Evolutionary conservation across 2,888 invertebrate species (phyloP), one percentile per base, ranked within the genome.

Genomic region (Philonicus albiceps): DNA sequence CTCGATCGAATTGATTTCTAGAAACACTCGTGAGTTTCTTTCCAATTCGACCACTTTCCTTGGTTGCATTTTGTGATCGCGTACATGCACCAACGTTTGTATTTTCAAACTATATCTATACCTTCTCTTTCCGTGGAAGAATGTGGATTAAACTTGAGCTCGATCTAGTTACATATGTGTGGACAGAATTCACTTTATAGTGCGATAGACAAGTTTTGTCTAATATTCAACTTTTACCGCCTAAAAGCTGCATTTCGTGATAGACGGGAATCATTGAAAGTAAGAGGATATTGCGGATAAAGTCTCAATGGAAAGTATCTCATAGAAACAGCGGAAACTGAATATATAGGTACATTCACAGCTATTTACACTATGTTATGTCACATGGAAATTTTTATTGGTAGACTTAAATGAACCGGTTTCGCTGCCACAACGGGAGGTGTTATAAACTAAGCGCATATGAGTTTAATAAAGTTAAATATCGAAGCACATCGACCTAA

Each of bases 21-120:
- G 43, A 80, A 34, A 80, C 11, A 80, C 27, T 27, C 80, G 27
- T 22, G 49, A 80, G 31, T 80, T 80, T 80, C 80, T 80, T 80
- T 80, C 80, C 30, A 80, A 80, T 80, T 27, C 49, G 30, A 49
- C 80, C 27, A 80, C 49, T 80, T 80, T 80, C 76, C 80, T 80
- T 80, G 49, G 53, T 31, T 49, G 53, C 49, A 80, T n/a, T 80
- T 80, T 43, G n/a, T 27, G 80, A 49, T 49, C 27, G 31, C 16
- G 31, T 80, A 49, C 22, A 7, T 80, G n/a, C 80, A 31, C 27
- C 27, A 80, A 16, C 31, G 2, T 30, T 22, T 7, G 53, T 49
- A 53, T 16, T 30, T 16, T 30, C 34, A 31, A 78, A n/a, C n/a
- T 49, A 13, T 43, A 30, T 80, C 22, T 53, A 34, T 16, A 34